phyloP scores from a whole-genome alignment of 2,888 invertebrate species.

The Protophormia terraenovae region DNA sequence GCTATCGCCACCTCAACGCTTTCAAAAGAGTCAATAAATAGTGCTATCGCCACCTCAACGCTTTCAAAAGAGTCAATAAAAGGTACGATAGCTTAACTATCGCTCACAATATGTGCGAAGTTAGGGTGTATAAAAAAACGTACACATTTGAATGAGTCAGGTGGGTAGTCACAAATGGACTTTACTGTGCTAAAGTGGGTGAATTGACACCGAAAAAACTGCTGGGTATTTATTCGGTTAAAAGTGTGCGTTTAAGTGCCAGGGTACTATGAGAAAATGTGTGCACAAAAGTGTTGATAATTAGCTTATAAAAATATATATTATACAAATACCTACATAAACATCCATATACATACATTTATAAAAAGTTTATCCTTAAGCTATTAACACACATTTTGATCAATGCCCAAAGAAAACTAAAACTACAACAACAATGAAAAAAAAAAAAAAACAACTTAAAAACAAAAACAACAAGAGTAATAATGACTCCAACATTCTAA shows the following conservation, averaged over 20 bases:
- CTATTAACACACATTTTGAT: slow-evolving; percentile 72
- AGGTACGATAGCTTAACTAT: too few relatives aligned
- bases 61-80: too few relatives aligned
- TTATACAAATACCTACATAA: background rate
- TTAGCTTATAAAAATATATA: slow-evolving; percentile 54
- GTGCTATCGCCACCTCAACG: too few relatives aligned
- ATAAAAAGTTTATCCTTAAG: slow-evolving; percentile 67
- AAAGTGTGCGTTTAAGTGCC: slow-evolving; percentile 24
- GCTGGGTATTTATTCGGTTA: background rate
- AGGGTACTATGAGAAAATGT: slow-evolving; percentile 6
- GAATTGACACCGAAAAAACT: too few relatives aligned
- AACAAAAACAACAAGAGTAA: slow-evolving; percentile 35
- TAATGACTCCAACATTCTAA: slow-evolving; percentile 41
- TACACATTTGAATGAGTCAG: too few relatives aligned
- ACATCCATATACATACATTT: slow-evolving; percentile 53
- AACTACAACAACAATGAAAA: slow-evolving; percentile 1
- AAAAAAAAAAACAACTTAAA: too few relatives aligned
- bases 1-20: too few relatives aligned
- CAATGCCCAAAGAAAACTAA: slow-evolving; percentile 46
- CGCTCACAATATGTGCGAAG: too few relatives aligned
- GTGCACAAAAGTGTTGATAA: slow-evolving; percentile 62
- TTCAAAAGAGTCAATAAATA: too few relatives aligned
- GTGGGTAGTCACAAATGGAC: too few relatives aligned
- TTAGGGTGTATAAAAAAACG: too few relatives aligned
- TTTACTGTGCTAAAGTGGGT: too few relatives aligned